Base-by-base conservation (phyloP, 2,113 vertebrate genomes). In the Genyomyrus donnyi region DNA sequence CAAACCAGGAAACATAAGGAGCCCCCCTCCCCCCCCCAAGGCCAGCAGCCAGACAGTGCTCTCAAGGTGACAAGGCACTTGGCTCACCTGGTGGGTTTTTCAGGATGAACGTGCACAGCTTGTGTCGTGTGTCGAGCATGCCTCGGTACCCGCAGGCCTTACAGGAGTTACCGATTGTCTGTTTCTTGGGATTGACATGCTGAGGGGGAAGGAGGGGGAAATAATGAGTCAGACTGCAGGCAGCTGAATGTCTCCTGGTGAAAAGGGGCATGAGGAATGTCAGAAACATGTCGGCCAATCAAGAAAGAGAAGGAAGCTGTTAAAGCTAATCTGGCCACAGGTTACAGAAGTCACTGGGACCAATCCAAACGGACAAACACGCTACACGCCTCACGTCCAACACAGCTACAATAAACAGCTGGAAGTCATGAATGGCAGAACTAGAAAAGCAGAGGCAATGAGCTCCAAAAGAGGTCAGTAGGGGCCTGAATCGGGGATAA, bases 101-200 rank as follows among this genome's bases (percentile, higher is more conserved):
- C 94, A 99, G 98, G 95, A 99, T 99, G 96, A 99, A 99, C 1
- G 98, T 99, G 96, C 98, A 99, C 94, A 99, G 98, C 95, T 99
- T 99, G 97, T 99, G 98, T 94, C 98, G 97, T 93, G 97, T 99
- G 95, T 99, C 98, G 90, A 99, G 97, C 98, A 99, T 99, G 97
- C 98, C 98, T 90, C 97, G 95, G 95, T 99, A 97, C 92, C 98
- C 98, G 96, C 98, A 99, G 95, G 98, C 98, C 96, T 99, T 99
- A 96, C 98, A 99, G 93, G 97, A 97, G 92, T 97, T 98, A 93
- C 97, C 98, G 94, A 99, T 99, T 94, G 98, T 99, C 97, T 99
- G 98, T 96, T 99, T 99, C 96, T 97, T 99, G 95, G 97, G 96
- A 96, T 99, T 99, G 95, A 99, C 96, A 98, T 99, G 97, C 98